A percentile compares a stretch with the other conserved stretches of the same genome.
These are phyloP conservation scores for Alligator mississippiensis DNA, from an alignment of 2,113 vertebrate genomes.

Conservation along the genomic window DNA sequence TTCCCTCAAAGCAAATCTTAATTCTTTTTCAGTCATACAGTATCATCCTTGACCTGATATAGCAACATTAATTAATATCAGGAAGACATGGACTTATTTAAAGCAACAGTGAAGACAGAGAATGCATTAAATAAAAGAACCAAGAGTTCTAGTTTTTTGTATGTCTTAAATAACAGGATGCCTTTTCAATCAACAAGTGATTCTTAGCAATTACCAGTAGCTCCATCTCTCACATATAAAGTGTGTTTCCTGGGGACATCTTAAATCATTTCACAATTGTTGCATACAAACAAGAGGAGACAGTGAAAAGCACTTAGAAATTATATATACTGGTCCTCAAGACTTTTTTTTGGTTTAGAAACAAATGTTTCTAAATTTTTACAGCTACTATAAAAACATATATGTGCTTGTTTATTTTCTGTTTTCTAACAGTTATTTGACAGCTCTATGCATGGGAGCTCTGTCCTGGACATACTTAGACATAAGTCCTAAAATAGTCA, in stretches of 20 bases:
- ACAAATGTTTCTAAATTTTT: not conserved
- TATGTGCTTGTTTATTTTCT: not conserved
- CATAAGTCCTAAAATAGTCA: not conserved
- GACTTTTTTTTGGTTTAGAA: not conserved
- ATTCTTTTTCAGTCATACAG: not conserved
- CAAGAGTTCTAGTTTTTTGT: too few relatives aligned
- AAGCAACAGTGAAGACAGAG: not conserved
- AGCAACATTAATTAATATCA: not conserved
- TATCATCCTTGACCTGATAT: not conserved
- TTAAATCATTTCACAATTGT: not conserved
- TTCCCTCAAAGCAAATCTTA: not conserved
- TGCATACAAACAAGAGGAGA: not conserved
- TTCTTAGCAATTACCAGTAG: not conserved
- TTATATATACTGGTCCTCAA: accelerated
- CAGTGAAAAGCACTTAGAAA: not conserved
- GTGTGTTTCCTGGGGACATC: not conserved
- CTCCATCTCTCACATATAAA: not conserved
- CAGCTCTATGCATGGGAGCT: not conserved
- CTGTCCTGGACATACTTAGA: not conserved
- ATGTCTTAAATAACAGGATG: not conserved
- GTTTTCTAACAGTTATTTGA: slow-evolving; percentile 16
- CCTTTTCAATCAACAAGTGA: not conserved
- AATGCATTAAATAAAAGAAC: not conserved
- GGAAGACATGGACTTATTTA: not conserved
- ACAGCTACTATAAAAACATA: not conserved